Conservation (phyloP, 2,888 invertebrate genomes). For the Eumerus sabulonum region DNA sequence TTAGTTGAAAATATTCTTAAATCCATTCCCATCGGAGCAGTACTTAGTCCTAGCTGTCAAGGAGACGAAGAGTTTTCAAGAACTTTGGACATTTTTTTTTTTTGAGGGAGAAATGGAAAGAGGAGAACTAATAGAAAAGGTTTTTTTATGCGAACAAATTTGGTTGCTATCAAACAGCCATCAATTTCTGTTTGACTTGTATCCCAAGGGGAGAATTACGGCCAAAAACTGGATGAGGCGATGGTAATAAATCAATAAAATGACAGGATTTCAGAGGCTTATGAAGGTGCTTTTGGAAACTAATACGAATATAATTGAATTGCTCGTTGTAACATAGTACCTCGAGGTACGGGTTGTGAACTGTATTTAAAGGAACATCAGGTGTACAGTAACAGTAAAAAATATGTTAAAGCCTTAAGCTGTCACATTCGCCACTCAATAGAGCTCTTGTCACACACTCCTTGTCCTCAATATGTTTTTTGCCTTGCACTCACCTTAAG, state of each 20-base stretch:
- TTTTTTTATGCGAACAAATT: slow-evolving; percentile 10
- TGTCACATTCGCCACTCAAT: too few relatives aligned
- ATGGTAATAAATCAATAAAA: slow-evolving; percentile 35
- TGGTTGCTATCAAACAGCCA: slow-evolving; percentile 30
- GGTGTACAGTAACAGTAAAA: too few relatives aligned
- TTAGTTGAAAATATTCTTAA: slow-evolving; percentile 21
- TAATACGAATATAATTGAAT: slow-evolving; percentile 3
- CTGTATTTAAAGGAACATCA: too few relatives aligned
- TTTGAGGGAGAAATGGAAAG: too few relatives aligned
- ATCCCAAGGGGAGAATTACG: neutral
- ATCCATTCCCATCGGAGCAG: neutral
- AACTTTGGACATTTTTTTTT: too few relatives aligned
- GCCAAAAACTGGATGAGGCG: neutral
- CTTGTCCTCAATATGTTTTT: too few relatives aligned
- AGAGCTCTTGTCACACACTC: too few relatives aligned
- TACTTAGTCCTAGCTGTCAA: neutral
- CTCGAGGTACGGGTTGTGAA: too few relatives aligned
- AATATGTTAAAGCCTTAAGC: too few relatives aligned
- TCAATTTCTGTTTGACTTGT: slow-evolving; percentile 39
- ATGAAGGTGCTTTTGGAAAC: slow-evolving; percentile 14
- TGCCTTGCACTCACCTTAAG: too few relatives aligned
- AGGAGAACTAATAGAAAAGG: neutral
- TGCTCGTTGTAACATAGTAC: too few relatives aligned
- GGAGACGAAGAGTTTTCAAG: neutral
- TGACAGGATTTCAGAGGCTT: slow-evolving; percentile 6